Base-by-base conservation (phyloP, 2,797 vertebrate species). In the Aphelocoma californica region DNA sequence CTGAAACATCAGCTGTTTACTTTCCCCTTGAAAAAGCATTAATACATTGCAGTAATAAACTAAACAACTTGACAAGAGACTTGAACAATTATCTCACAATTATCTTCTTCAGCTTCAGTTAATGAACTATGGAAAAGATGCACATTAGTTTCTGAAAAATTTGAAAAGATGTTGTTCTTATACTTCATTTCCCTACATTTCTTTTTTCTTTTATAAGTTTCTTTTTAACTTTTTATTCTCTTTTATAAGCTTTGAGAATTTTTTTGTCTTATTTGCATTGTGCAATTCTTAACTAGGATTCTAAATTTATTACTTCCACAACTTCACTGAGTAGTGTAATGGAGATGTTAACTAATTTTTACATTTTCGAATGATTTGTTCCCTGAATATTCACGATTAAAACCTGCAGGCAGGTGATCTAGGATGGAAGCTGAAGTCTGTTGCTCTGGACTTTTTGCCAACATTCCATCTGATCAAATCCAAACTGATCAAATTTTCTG, bases 1-100 rank as follows among this genome's bases (percentile, higher is more conserved):
- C 53, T 94, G 36, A 82, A 54, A 73, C 26, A 40, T 89, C 34
- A 78, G 23, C 72, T 95, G 57, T 95, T 94, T 92, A 44, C 64
- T 85, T 95, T 95, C 53, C 64, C 38, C 44, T 89, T 4, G 6
- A 79, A 85, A 90, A 82, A 87, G 17, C 78, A 40, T 74, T 75
- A 74, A 57, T 79, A 32, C 38, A 26, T 48, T 87, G 32, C 61
- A 77, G 42, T 32, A 61, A 82, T 71, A 88, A n/a, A 14, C 70
- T 58, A 67, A 85, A 73, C 21, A 88, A 82, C 50, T 92, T 90
- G 51, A 82, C 56, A 80, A 77, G 67, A 67, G 31, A 32, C 42
- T 92, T 87, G 29, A 93, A 67, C 81, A 81, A 61, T 85, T 93
- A 85, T 31, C 45, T 85, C 19, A 56, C 0, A 6, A 53, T 89